Conservation (phyloP, 2,113 vertebrate genomes). For the Odobenus rosmarus region DNA sequence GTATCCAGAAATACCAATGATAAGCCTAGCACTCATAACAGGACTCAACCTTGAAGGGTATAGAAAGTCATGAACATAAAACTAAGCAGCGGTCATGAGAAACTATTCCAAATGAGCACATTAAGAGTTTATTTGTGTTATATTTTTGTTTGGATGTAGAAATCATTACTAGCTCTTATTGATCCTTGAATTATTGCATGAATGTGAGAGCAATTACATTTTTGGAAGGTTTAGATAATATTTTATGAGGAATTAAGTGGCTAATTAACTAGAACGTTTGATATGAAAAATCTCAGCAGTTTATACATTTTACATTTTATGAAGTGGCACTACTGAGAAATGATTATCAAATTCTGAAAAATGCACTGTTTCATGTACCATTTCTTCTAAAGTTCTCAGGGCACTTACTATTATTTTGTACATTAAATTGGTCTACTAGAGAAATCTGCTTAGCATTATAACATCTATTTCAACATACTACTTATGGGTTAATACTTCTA, state of each 20-base stretch:
- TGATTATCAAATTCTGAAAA: constrained; percentile 37
- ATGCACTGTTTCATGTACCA: background rate
- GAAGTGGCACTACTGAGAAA: constrained; percentile 59
- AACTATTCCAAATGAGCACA: background rate
- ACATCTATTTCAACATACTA: background rate
- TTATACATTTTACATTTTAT: constrained; percentile 57
- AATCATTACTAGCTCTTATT: constrained; percentile 16
- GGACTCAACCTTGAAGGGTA: background rate
- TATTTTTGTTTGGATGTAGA: constrained; percentile 36
- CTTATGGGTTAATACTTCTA: constrained; percentile 27
- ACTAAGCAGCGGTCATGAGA: background rate
- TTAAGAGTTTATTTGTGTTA: background rate
- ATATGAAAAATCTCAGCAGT: constrained; percentile 3
- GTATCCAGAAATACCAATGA: background rate
- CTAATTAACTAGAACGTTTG: constrained; percentile 70
- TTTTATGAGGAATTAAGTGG: constrained; percentile 73
- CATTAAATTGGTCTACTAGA: constrained; percentile 32
- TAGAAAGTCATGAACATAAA: background rate
- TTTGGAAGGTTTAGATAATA: constrained; percentile 53
- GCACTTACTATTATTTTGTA: constrained; percentile 34
- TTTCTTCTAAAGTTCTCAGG: constrained; percentile 21
- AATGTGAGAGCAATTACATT: constrained; percentile 53
- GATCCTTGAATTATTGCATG: background rate
- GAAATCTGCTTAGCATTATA: background rate
- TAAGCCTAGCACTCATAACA: background rate